Evolutionary conservation across 1,140 invertebrate genomes (phyloP), one percentile per base, ranked within the genome.

Genomic region (Drosophila albomicans): DNA sequence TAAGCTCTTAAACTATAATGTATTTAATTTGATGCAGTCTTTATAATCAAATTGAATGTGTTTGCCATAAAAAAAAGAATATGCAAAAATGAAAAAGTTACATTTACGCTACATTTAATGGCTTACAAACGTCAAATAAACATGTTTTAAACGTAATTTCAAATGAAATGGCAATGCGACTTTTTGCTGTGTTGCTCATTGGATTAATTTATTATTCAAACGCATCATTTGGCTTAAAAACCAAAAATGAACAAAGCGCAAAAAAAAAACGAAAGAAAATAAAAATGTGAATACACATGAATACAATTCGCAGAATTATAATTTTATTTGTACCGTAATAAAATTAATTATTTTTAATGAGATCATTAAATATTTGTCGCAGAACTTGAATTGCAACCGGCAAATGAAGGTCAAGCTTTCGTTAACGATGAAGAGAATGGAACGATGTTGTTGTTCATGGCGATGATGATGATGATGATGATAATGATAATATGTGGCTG

Each of bases 341-440:
- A 65, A 56, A 43, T 38, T 65, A 52, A 65, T 43, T 65, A 43
- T 41, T 45, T 64, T 54, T 56, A 65, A 65, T 65, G 49, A 65
- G 41, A 43, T 45, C 38, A 65, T 65, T 65, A 65, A 65, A 56
- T 43, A 52, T 64, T 48, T 48, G 61, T 35, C 30, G 32, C 61
- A 32, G 15, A 30, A 49, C 16, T 49, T 64, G 61, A 20, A 20
- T 63, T 63, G 48, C 28, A 35, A 30, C 10, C 11, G 8, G 20
- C 38, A 28, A 63, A 51, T 35, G 46, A 49, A 35, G 62, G 32
- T 15, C 46, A 49, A 52, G 10, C 51, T 52, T 52, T 52, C 51
- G 28, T 13, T 13, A 11, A 15, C 25, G 13, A 15, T 25, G 5
- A 52, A 30, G 49, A 30, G 5, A 20, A 25, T 11, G 10, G 20